A percentile compares a stretch with the other conserved stretches of the same genome.
Evolutionary conservation across 2,888 invertebrate species (phyloP).

Genomic region (Molorchus minor): DNA sequence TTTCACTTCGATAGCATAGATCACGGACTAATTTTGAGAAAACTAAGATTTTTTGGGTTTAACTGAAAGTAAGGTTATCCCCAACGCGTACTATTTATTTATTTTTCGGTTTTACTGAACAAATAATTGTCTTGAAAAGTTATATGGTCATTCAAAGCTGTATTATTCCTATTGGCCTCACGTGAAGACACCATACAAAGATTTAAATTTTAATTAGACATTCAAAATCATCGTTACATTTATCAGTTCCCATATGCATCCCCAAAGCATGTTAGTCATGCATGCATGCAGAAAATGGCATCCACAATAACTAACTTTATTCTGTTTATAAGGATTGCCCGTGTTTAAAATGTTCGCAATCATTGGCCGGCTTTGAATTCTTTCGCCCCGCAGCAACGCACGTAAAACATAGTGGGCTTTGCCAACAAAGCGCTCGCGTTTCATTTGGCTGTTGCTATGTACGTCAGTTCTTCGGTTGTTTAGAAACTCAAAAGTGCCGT

Average conservation of each 20-base stretch:
- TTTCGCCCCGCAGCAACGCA: slow-evolving; percentile 50
- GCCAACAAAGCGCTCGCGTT: slow-evolving; percentile 55
- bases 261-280: not conserved
- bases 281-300: not conserved
- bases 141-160: too few relatives aligned
- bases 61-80: too few relatives aligned
- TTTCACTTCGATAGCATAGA: too few relatives aligned
- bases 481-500: slow-evolving; percentile 58
- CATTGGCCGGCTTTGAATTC: slow-evolving; percentile 27
- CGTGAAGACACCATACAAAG: too few relatives aligned
- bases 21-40: too few relatives aligned
- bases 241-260: not conserved
- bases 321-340: slow-evolving; percentile 3
- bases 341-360: slow-evolving; percentile 18
- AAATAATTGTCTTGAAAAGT: too few relatives aligned
- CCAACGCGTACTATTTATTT: too few relatives aligned
- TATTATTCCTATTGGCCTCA: too few relatives aligned
- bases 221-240: not conserved
- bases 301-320: not conserved
- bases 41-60: too few relatives aligned
- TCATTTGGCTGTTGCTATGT: slow-evolving; percentile 56
- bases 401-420: slow-evolving; percentile 46
- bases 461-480: slow-evolving; percentile 48
- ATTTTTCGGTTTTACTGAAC: too few relatives aligned
- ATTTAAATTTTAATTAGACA: too few relatives aligned